phyloP scores from a whole-genome alignment of 2,797 vertebrate species.

The Hoplostethus mediterraneus region DNA sequence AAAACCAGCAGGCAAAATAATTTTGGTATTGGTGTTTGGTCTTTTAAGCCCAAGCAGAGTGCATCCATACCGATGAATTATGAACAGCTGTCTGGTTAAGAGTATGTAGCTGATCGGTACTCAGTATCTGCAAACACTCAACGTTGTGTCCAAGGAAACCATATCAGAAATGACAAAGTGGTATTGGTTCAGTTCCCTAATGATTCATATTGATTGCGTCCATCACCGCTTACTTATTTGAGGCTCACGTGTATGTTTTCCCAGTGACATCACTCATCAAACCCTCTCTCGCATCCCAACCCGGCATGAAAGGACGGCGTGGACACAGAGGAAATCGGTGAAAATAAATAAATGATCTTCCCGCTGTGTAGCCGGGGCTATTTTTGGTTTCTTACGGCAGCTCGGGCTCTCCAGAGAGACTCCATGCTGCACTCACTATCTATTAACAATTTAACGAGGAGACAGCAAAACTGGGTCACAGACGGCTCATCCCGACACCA shows the following conservation, averaged over 20 bases:
- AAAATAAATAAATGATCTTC: conserved; percentile 79
- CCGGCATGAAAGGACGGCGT: conserved; percentile 3
- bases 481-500: conserved; percentile 64
- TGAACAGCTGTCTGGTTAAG: background rate
- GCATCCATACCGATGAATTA: background rate
- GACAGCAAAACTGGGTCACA: conserved; percentile 80
- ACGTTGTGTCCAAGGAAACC: background rate
- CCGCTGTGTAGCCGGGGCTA: conserved; percentile 68
- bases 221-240: background rate
- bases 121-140: background rate
- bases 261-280: conserved; percentile 15
- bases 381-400: conserved; percentile 75
- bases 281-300: background rate
- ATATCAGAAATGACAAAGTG: background rate
- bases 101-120: background rate
- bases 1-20: no score
- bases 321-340: conserved; percentile 38
- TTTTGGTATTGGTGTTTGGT: no score
- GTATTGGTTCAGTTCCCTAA: background rate
- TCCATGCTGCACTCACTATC: conserved; percentile 77
- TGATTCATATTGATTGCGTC: conserved; percentile 1
- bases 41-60: no score
- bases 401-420: conserved; percentile 72
- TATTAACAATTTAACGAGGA: conserved; percentile 85
- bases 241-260: conserved; percentile 5